Evolutionary conservation across 2,797 vertebrate species (phyloP).

Genomic region (Momotus momota): DNA sequence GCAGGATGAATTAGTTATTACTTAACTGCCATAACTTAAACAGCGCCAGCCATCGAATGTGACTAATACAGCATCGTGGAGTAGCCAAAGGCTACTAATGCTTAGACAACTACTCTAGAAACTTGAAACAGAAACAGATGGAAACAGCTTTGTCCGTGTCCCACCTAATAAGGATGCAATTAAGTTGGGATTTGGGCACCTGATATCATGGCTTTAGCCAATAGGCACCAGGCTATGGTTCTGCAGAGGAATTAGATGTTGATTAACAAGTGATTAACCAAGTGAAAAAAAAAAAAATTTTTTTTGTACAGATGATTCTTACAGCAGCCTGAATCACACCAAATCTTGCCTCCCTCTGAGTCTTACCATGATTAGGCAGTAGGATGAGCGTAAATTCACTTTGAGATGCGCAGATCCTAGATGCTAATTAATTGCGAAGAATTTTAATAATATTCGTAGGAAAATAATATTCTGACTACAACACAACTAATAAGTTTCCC

Average conservation of each 20-base stretch:
- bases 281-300: not conserved
- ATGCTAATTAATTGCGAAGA: not conserved
- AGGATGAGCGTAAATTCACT: not conserved
- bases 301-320: not conserved
- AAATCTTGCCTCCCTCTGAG: not conserved
- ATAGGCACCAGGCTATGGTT: not conserved
- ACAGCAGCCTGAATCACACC: not conserved
- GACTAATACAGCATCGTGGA: not conserved
- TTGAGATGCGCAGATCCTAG: not conserved
- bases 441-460: not conserved
- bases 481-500: not conserved
- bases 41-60: not conserved
- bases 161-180: not conserved
- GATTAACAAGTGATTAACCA: not conserved
- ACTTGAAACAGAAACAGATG: not conserved
- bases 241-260: not conserved
- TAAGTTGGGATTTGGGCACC: not conserved
- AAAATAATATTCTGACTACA: not conserved
- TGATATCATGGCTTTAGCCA: not conserved
- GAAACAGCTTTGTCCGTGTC: not conserved
- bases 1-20: slow-evolving; percentile 12
- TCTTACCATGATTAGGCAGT: not conserved
- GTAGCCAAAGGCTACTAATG: not conserved
- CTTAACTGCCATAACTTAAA: not conserved
- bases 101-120: not conserved